Base-by-base conservation (phyloP, 2,888 invertebrate genomes). In the Masnerella sp. region DNA sequence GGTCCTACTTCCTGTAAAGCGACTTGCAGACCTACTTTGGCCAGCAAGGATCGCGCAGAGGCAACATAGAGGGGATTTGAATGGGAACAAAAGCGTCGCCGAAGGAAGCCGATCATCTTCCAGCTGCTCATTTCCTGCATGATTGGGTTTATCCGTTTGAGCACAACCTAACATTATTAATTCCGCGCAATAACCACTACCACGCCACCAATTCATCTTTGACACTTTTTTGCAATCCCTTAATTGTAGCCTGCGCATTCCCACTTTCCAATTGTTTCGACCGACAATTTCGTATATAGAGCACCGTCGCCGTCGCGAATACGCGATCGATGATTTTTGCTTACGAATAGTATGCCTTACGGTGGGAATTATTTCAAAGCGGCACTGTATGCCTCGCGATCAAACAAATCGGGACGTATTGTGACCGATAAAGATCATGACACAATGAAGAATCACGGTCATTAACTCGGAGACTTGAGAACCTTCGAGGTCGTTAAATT, bases 1-100 rank as follows among this genome's bases (percentile, higher is more conserved):
- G 65, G 74, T 70, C 67, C 61, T 62, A 42, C 38, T 67, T 74
- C 68, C 64, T 74, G 75, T 64, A 70, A 73, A 38, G 69, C 74
- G 77, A 72, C 77, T 78, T 70, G 72, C 62, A 83, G 84, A 83
- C 84, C 84, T 84, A 84, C 84, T 84, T 84, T 70, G 75, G 61
- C 80, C 81, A 82, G 83, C 82, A 83, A 82, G 81, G 79, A 82
- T 56, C 54, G 45, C 54, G 18, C 28, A 34, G 62, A n/a, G 30
- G n/a, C 49, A 34, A 8, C 62, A 71, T 59, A 52, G 68, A 54
- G 59, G 68, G 71, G 62, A 45, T 47, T 47, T 58, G 69, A 72
- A 69, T 64, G 64, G 68, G 68, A 65, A 68, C 58, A 73, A 49
- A 73, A 64, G 59, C 65, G 59, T 61, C 67, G 34, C 56, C 14